These are phyloP conservation scores for Pteromalus puparum DNA, from an alignment of 1,140 invertebrate genomes.

Conservation along the genomic window DNA sequence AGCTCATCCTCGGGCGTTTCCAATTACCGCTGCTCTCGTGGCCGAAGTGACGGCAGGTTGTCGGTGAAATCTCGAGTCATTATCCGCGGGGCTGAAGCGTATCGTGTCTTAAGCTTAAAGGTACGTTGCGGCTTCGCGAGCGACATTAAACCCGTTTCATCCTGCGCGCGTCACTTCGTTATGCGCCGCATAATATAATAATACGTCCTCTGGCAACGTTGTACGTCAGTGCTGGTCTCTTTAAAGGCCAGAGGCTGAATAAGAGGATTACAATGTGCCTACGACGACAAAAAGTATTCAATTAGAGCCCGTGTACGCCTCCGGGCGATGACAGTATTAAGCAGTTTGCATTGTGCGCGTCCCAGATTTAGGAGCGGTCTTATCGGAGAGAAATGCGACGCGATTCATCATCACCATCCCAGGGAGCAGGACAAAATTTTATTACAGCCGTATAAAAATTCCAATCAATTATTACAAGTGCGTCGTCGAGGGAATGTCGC, in stretches of 20 bases:
- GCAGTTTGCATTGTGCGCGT: too few species aligned
- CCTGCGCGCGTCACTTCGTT: conserved; percentile 28
- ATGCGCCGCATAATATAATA: background rate
- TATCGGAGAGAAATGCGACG: too few species aligned
- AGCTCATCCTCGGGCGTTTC: background rate
- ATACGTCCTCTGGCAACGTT: background rate
- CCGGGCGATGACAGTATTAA: conserved; percentile 1
- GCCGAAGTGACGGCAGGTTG: background rate
- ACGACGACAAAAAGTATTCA: conserved; percentile 7
- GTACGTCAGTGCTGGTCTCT: background rate
- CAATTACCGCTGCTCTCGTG: background rate
- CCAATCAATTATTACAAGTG: background rate
- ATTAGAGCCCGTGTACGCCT: background rate
- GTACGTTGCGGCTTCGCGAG: background rate
- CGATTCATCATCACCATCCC: too few species aligned
- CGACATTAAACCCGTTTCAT: conserved; percentile 42
- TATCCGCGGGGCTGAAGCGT: too few species aligned
- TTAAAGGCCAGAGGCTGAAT: conserved; percentile 9
- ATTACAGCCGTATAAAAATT: background rate
- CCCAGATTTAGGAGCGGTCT: too few species aligned
- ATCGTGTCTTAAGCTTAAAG: background rate
- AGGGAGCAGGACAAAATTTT: too few species aligned
- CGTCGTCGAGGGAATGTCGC: background rate
- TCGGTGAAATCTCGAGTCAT: background rate
- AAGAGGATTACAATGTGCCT: conserved; percentile 26